Evolutionary conservation across 2,113 vertebrate genomes (phyloP), one percentile per base, ranked within the genome.

Genomic region (Hypomesus transpacificus): DNA sequence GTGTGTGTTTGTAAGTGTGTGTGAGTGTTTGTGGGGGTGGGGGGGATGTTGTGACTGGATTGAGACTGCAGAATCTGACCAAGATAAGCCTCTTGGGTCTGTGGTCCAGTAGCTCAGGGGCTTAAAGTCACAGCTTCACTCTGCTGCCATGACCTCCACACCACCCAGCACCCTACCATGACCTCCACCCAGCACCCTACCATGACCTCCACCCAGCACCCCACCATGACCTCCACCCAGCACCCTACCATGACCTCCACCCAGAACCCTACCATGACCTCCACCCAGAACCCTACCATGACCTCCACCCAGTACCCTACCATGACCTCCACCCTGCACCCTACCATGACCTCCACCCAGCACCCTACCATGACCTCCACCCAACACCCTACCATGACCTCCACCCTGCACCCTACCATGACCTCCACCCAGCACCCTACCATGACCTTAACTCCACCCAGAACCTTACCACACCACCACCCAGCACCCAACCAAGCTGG

Each of bases 71-170:
- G 85, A 70, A 88, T 85, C 79, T 75, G 75, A 83, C 83, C 73
- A 85, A 84, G 79, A 82, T 88, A 90, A 87, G 84, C 89, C 89
- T 87, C 84, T 87, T 80, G 86, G 83, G 81, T 87, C 53, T 74
- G 80, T 67, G 22, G 78, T 78, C 72, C 67, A 81, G 59, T 61
- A 22, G 28, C 82, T 84, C 75, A 72, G 80, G 72, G 66, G 86
- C 86, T 88, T 88, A 75, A 1, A n/a, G 28, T 17, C 16, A 63
- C 31, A 17, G 61, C 61, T 21, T 63, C 61, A 18, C 28, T 34
- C 61, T 31, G 8, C 26, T 18, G 39, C 62, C 9, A 17, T 64
- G 31, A 20, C 28, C 28, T 31, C 60, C 26, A 28, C 60, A 34
- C 28, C 28, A 2, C 28, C 34, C 34, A 3, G 7, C 6, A 7